Evolutionary conservation across 1,140 invertebrate genomes (phyloP).

Genomic region (Ylistrum balloti): DNA sequence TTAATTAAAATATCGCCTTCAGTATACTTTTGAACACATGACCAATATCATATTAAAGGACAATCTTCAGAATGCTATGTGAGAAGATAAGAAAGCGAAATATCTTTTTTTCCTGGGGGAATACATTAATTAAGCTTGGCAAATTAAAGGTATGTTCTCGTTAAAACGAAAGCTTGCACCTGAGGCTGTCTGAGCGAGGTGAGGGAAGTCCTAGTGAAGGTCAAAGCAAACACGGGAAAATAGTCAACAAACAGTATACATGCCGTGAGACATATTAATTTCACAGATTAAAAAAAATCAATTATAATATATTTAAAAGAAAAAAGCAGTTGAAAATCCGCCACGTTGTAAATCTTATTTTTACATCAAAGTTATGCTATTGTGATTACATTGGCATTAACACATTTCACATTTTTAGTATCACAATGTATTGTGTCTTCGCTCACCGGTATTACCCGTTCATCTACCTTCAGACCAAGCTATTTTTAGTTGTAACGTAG

Average conservation of each 20-base stretch:
- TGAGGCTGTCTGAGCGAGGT: background rate
- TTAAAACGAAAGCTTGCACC: background rate
- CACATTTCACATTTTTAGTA: too few species aligned
- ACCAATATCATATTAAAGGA: too few species aligned
- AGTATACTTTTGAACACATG: too few species aligned
- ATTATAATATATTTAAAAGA: too few species aligned
- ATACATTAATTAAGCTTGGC: background rate
- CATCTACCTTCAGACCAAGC: background rate
- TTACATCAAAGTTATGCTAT: too few species aligned
- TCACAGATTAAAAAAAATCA: too few species aligned
- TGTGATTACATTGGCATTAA: too few species aligned
- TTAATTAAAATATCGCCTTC: too few species aligned
- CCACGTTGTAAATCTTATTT: too few species aligned
- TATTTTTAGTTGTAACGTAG: background rate
- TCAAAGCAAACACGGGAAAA: background rate
- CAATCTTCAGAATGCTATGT: background rate
- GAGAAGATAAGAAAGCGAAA: background rate
- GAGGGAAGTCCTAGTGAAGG: background rate
- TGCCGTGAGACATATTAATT: too few species aligned
- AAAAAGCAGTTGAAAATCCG: too few species aligned
- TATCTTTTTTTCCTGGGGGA: background rate
- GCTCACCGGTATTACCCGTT: slow-evolving; percentile 17
- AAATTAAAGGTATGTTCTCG: background rate
- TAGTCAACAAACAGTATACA: background rate
- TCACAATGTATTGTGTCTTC: background rate